Evolutionary conservation across 2,888 invertebrate genomes (phyloP), one percentile per base, ranked within the genome.

Genomic region (Prosapia bicincta): DNA sequence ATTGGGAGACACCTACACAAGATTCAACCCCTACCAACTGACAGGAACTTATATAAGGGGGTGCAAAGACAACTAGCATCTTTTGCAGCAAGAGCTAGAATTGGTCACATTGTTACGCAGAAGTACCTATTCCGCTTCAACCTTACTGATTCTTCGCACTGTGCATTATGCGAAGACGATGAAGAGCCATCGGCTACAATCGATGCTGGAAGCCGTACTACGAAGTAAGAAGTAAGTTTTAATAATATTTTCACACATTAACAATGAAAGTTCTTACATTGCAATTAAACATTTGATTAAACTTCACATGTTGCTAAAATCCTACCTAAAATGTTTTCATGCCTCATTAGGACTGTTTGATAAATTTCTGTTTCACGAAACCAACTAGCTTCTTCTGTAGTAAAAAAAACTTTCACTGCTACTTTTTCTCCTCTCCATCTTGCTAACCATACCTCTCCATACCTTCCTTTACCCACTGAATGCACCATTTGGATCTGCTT

Each of bases 331-430:
- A 98, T 94, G 84, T 97, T 97, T 82, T 97, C 97, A 86, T 98
- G 97, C 28, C 97, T 89, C 90, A 98, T 93, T 75, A 97, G 88
- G 7, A 96, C 95, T 0, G 97, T 97, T 85, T 97, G 96, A 84
- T 98, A 98, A 81, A 98, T 95, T 85, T 97, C 96, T 0, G 95
- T 93, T 85, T 96, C 97, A 80, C 97, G 89, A 85, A 94, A 93
- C 97, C 97, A 98, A 77, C 95, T 95, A 23, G 94, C 93, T 86
- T 97, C 97, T 84, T 97, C 96, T 38, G 94, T 94, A 20, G 96
- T 96, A 84, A 94, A 94, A 87, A 97, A 97, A 20, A 95, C 93
- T 86, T 97, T 92, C 72, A 96, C 96, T 66, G 96, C 97, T 43
- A 98, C 96, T 81, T 90, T 90, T 83, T 96, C 95, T 15, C 94